Evolutionary conservation across 2,888 invertebrate species (phyloP).

Genomic region (Lepidocyrtinus sp.): DNA sequence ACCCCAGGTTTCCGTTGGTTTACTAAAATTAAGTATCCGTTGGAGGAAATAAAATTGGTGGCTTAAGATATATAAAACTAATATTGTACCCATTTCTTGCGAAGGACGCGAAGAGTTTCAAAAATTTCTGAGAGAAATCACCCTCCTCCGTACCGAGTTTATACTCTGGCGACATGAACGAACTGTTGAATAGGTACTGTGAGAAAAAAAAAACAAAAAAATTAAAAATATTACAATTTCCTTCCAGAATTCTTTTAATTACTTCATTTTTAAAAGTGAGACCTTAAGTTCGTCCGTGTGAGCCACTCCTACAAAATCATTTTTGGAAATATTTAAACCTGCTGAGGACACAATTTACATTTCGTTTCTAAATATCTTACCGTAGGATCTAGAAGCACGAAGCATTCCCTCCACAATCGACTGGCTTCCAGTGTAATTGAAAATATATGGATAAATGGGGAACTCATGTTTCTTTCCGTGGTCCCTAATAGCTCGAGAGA

Average conservation of each 20-base stretch:
- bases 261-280: no score
- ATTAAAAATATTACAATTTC: no score
- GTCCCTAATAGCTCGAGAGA: constrained; percentile 28
- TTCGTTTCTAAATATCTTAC: no score
- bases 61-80: no score
- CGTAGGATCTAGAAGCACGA: constrained; percentile 21
- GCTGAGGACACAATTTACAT: no score
- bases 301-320: constrained; percentile 47
- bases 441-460: constrained; percentile 61
- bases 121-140: constrained; percentile 62
- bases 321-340: no score
- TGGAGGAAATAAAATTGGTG: not conserved
- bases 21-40: constrained; percentile 1
- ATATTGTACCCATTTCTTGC: constrained; percentile 64
- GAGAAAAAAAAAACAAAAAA: not conserved
- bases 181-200: constrained; percentile 62
- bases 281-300: constrained; percentile 65
- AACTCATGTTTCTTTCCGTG: constrained; percentile 56
- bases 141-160: constrained; percentile 43
- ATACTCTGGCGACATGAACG: constrained; percentile 32
- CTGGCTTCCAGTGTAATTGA: constrained; percentile 50
- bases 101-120: constrained; percentile 62
- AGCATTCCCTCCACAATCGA: constrained; percentile 51
- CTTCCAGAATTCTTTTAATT: no score
- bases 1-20: constrained; percentile 58